Evolutionary conservation across 2,113 vertebrate genomes (phyloP).

Genomic region (Oplegnathus fasciatus): DNA sequence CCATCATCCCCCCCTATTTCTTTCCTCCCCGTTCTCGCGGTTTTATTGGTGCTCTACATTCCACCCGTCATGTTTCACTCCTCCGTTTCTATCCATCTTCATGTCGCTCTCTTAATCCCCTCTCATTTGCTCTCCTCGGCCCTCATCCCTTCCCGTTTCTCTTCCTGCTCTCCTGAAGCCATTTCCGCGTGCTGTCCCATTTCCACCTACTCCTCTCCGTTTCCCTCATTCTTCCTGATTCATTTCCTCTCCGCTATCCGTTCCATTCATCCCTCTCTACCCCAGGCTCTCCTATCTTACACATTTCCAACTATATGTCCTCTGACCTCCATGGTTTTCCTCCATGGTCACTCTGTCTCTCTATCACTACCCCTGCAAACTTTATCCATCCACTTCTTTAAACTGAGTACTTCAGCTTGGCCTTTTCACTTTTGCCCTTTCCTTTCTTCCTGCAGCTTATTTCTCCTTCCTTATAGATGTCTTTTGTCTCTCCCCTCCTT

Average conservation of each 20-base stretch:
- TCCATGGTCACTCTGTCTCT: slow-evolving; percentile 26
- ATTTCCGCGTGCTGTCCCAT: slow-evolving; percentile 71
- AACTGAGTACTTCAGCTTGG: slow-evolving; percentile 22
- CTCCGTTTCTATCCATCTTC: slow-evolving; percentile 83
- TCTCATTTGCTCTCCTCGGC: slow-evolving; percentile 79
- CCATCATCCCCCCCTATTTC: slow-evolving; percentile 70
- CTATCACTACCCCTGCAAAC: slow-evolving; percentile 5
- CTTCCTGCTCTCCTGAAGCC: slow-evolving; percentile 57
- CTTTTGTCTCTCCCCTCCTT: not conserved
- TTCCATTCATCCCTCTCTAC: slow-evolving; percentile 69
- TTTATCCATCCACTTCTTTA: slow-evolving; percentile 48
- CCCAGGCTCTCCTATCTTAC: slow-evolving; percentile 30
- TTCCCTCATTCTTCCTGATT: slow-evolving; percentile 76
- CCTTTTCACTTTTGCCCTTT: slow-evolving; percentile 37
- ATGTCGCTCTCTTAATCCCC: slow-evolving; percentile 83
- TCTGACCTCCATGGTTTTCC: slow-evolving; percentile 45
- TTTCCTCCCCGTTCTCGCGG: slow-evolving; percentile 54
- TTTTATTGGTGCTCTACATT: slow-evolving; percentile 82
- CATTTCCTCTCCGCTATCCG: slow-evolving; percentile 63
- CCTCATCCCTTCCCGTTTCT: slow-evolving; percentile 68
- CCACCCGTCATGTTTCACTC: slow-evolving; percentile 80
- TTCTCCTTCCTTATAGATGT: slow-evolving; percentile 18
- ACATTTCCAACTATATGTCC: slow-evolving; percentile 59
- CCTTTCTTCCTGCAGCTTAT: not conserved
- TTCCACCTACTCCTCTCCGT: slow-evolving; percentile 73